Evolutionary conservation across 2,888 invertebrate genomes (phyloP).

Genomic region (Folsomia candida): DNA sequence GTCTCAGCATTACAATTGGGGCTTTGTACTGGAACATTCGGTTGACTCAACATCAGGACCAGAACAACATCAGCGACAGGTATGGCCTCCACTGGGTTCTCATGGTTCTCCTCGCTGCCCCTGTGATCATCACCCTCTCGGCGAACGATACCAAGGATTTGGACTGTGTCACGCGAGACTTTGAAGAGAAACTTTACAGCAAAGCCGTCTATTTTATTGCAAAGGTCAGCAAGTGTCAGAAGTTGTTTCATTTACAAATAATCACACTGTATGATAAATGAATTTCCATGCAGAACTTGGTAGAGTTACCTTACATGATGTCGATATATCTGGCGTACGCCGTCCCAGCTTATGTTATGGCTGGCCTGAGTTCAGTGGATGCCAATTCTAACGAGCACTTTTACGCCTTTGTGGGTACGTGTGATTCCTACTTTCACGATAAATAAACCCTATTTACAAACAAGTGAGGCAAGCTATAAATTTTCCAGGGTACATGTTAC

Average conservation of each 20-base stretch:
- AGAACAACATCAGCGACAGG: constrained; percentile 57
- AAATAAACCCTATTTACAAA: constrained; percentile 22
- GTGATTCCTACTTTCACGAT: too few relatives aligned
- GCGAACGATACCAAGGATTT: constrained; percentile 56
- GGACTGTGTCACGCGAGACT: constrained; percentile 71
- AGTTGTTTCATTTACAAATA: neutral
- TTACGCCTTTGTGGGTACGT: constrained; percentile 52
- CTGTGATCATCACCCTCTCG: constrained; percentile 66
- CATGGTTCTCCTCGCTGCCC: constrained; percentile 75
- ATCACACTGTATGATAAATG: constrained; percentile 11
- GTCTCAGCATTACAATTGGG: constrained; percentile 78
- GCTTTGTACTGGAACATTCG: constrained; percentile 88
- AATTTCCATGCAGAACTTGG: constrained; percentile 64
- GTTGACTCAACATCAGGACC: constrained; percentile 62
- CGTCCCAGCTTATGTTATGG: constrained; percentile 86
- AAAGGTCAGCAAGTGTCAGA: constrained; percentile 64
- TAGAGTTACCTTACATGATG: constrained; percentile 73
- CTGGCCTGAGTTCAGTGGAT: constrained; percentile 65
- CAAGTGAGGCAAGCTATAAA: neutral
- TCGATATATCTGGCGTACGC: constrained; percentile 80
- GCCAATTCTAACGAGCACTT: constrained; percentile 49
- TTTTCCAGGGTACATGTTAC: constrained; percentile 52
- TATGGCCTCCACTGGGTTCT: constrained; percentile 83
- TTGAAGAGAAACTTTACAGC: constrained; percentile 75
- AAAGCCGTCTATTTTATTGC: constrained; percentile 73